Percentiles rank a stretch among this genome's conserved stretches.
Conservation (phyloP, 2,888 invertebrate species). For the Andrena dorsata region DNA sequence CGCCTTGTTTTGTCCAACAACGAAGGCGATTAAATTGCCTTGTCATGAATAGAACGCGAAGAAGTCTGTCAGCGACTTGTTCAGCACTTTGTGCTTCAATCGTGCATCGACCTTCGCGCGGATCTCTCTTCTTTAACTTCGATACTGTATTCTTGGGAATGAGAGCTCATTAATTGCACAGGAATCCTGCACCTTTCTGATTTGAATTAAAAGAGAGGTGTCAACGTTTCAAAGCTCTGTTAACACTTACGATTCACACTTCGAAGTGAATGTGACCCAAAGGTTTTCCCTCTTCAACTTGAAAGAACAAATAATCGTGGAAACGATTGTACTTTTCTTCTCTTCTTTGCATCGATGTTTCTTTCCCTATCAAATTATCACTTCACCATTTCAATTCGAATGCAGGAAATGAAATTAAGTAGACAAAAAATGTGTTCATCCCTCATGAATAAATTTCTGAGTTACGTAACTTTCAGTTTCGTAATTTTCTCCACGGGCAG, state of each 20-base stretch:
- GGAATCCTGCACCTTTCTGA: too few species aligned
- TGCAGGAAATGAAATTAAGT: too few species aligned
- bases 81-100: background rate
- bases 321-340: too few species aligned
- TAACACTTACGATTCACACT: background rate
- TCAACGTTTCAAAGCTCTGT: too few species aligned
- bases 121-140: background rate
- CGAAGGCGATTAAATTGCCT: constrained; percentile 24
- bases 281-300: background rate
- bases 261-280: background rate
- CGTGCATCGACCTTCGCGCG: background rate
- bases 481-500: background rate
- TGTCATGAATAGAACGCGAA: constrained; percentile 9
- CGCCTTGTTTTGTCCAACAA: constrained; percentile 20
- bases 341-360: too few species aligned
- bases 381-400: too few species aligned
- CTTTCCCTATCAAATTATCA: too few species aligned
- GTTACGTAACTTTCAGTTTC: background rate
- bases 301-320: too few species aligned
- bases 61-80: background rate
- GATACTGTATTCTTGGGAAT: too few species aligned
- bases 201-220: too few species aligned
- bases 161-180: too few species aligned
- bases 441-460: background rate
- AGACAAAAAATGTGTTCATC: too few species aligned